Percentiles rank a stretch among this genome's conserved stretches.
Evolutionary conservation across 2,113 vertebrate genomes (phyloP).

Genomic region (Carlito syrichta): DNA sequence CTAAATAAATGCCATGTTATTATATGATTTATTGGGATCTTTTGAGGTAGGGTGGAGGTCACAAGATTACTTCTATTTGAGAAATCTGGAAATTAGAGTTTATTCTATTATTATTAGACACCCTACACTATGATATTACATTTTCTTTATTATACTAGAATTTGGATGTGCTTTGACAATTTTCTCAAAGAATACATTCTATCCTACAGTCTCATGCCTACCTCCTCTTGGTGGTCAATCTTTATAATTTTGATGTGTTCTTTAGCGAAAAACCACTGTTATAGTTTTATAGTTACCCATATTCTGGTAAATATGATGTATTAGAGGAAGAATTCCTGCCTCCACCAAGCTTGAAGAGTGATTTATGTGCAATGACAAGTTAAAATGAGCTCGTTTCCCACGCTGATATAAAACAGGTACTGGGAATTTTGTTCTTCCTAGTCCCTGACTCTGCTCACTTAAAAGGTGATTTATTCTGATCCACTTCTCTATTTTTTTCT

Average conservation of each 20-base stretch:
- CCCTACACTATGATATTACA: background rate
- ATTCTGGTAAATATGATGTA: conserved; percentile 44
- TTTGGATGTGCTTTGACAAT: background rate
- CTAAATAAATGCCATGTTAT: background rate
- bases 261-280: background rate
- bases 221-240: background rate
- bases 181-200: background rate
- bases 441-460: conserved; percentile 56
- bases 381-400: conserved; percentile 58
- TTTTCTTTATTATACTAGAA: conserved; percentile 36
- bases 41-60: background rate
- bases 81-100: background rate
- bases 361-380: conserved; percentile 60
- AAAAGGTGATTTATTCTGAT: conserved; percentile 60
- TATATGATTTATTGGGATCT: conserved; percentile 1
- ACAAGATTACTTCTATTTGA: background rate
- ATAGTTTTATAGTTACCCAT: conserved; percentile 19
- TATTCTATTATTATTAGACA: background rate
- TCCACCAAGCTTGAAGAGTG: conserved; percentile 43
- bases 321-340: conserved; percentile 28
- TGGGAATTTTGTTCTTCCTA: conserved; percentile 54
- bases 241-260: background rate
- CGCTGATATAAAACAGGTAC: conserved; percentile 27
- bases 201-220: background rate
- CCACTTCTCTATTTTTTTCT: conserved; percentile 45